Evolutionary conservation across 2,888 invertebrate species (phyloP).

Genomic region (Pandemis cinnamomeana): DNA sequence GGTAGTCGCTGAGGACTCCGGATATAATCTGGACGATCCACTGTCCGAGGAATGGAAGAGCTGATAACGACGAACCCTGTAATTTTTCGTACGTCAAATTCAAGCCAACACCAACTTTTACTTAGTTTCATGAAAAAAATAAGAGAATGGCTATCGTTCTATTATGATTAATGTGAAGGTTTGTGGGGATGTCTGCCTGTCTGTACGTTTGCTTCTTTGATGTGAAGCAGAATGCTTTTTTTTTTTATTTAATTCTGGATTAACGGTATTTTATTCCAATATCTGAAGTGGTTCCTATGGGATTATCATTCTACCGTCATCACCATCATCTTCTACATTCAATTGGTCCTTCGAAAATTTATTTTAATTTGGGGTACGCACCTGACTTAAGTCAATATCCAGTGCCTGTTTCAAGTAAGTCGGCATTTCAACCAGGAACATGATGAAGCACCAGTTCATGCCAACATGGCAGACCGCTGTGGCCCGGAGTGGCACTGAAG

Average conservation of each 20-base stretch:
- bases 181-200: no score
- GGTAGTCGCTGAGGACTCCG: conserved; percentile 80
- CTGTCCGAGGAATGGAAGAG: conserved; percentile 86
- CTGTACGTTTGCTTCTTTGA: no score
- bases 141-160: no score
- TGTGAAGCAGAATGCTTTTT: no score
- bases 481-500: conserved; percentile 83
- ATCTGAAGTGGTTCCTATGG: no score
- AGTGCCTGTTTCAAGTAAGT: conserved; percentile 83
- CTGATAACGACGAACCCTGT: conserved; percentile 84
- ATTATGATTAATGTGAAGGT: no score
- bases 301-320: no score
- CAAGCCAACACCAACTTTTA: no score
- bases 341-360: not conserved
- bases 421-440: conserved; percentile 85
- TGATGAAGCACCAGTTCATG: conserved; percentile 87
- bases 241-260: no score
- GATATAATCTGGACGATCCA: conserved; percentile 86
- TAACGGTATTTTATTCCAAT: no score
- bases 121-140: no score
- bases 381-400: conserved; percentile 69
- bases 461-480: conserved; percentile 81
- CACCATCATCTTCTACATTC: not conserved
- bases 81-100: not conserved
- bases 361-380: not conserved